Conservation (phyloP, 2,797 vertebrate species). For the Leptodactylus fallax region DNA sequence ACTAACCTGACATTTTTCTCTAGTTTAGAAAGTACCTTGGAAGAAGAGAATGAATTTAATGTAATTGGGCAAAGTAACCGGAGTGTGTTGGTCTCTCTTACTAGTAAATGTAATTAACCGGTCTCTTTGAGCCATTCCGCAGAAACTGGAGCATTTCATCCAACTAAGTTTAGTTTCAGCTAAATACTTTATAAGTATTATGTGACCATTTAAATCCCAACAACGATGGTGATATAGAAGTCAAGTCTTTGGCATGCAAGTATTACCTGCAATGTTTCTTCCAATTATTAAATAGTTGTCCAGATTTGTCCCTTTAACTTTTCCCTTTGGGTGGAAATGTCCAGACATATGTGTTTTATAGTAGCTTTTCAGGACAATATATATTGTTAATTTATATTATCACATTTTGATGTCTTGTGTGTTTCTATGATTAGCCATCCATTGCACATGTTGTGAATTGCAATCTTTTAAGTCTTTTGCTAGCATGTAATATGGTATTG, state of each 20-base stretch:
- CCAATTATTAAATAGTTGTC: not conserved
- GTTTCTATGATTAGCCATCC: too few relatives aligned
- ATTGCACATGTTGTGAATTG: too few relatives aligned
- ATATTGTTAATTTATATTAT: too few relatives aligned
- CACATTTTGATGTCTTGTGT: too few relatives aligned
- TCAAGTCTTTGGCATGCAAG: not conserved
- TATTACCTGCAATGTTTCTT: not conserved
- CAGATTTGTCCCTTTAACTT: too few relatives aligned
- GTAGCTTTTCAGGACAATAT: too few relatives aligned
- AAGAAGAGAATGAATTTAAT: conserved; percentile 21
- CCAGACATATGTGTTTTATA: too few relatives aligned
- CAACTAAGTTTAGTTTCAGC: conserved; percentile 15
- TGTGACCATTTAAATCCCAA: too few relatives aligned
- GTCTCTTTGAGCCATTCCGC: not conserved
- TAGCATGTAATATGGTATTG: too few relatives aligned
- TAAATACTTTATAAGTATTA: not conserved
- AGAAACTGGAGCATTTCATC: not conserved
- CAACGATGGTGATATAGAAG: not conserved
- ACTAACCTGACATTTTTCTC: conserved; percentile 31
- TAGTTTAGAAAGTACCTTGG: conserved; percentile 18
- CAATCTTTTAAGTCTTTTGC: too few relatives aligned
- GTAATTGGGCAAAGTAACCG: not conserved
- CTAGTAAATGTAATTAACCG: conserved; percentile 36
- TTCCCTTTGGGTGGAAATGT: too few relatives aligned
- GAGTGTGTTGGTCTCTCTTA: not conserved